These are phyloP conservation scores for Lepilemur ruficaudatus DNA, from an alignment of 2,797 vertebrate genomes.

Conservation along the genomic window DNA sequence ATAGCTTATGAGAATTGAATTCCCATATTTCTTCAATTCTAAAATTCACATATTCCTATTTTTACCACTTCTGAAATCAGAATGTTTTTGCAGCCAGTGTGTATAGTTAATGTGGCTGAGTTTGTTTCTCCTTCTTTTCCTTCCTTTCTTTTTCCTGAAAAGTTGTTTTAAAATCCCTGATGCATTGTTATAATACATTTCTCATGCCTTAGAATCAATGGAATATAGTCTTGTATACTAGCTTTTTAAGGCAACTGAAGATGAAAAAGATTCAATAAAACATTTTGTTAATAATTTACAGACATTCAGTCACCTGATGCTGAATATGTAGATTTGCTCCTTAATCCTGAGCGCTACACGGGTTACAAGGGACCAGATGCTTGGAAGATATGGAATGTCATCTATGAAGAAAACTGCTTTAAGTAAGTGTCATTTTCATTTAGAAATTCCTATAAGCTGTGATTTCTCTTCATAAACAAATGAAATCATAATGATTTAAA, in stretches of 20 bases:
- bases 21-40: not conserved
- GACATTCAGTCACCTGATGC: slow-evolving; percentile 86
- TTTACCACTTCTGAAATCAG: not conserved
- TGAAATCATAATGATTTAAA: slow-evolving; percentile 8
- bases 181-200: not conserved
- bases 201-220: not conserved
- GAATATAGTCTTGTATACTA: not conserved
- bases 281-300: slow-evolving; percentile 49
- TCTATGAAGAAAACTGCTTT: slow-evolving; percentile 90
- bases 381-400: slow-evolving; percentile 89
- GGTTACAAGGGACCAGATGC: slow-evolving; percentile 87
- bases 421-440: slow-evolving; percentile 83
- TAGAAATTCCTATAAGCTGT: not conserved
- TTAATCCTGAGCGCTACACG: slow-evolving; percentile 88
- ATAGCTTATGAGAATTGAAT: not conserved
- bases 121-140: not conserved
- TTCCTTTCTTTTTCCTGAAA: not conserved
- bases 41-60: not conserved
- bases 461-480: not conserved
- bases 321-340: slow-evolving; percentile 86
- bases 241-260: slow-evolving; percentile 9
- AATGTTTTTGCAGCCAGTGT: not conserved
- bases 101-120: not conserved
- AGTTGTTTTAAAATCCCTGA: not conserved
- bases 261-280: slow-evolving; percentile 24